These are phyloP conservation scores for Homarus gammarus DNA, from an alignment of 2,888 invertebrate species.

Conservation along the genomic window DNA sequence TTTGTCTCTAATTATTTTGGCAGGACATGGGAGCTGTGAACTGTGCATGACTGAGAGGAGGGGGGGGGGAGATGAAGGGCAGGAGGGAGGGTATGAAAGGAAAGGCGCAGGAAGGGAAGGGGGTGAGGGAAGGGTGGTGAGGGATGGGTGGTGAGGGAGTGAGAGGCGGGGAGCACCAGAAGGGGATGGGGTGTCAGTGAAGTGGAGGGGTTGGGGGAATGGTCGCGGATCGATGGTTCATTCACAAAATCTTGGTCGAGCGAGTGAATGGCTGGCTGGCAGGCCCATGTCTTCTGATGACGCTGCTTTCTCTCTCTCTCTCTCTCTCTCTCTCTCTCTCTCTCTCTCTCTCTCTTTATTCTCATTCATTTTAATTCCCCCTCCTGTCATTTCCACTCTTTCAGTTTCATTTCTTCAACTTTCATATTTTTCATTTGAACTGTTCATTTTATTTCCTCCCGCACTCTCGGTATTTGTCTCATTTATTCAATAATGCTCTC, in stretches of 20 bases:
- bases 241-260: background rate
- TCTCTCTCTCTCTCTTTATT: constrained; percentile 33
- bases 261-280: background rate
- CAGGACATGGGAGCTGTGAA: no score
- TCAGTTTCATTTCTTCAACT: no score
- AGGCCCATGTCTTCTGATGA: background rate
- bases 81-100: background rate
- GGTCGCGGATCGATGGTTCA: background rate
- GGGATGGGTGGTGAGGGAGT: background rate
- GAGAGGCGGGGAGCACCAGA: background rate
- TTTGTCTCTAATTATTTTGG: no score
- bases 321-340: constrained; percentile 23
- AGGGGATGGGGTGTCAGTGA: background rate
- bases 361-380: no score
- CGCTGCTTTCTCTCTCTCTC: constrained; percentile 12
- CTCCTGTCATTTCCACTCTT: no score
- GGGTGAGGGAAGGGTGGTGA: background rate
- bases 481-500: no score
- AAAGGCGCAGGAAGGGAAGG: background rate
- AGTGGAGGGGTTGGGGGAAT: background rate
- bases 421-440: no score
- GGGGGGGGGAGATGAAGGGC: background rate
- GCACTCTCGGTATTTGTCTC: background rate
- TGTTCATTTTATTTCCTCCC: background rate
- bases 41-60: background rate